Evolutionary conservation across 92 coral and sea anemone genomes (phyloP).

Genomic region (Pocillopora meandrina): DNA sequence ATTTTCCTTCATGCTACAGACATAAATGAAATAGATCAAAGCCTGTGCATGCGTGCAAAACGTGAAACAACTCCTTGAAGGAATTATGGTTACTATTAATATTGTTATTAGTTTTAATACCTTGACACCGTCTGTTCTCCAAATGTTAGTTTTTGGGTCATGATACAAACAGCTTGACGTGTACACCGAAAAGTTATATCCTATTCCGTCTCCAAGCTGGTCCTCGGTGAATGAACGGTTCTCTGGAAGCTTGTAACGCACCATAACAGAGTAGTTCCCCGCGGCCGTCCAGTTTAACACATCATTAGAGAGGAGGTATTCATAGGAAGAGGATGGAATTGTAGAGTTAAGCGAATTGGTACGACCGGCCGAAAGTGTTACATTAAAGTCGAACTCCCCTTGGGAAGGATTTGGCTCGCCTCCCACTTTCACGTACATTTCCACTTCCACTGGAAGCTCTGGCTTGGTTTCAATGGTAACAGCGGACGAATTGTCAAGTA

Average conservation of each 20-base stretch:
- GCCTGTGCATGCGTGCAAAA: too few relatives aligned
- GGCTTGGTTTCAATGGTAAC: conserved; percentile 49
- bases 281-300: conserved; percentile 69
- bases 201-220: neutral
- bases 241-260: conserved; percentile 28
- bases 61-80: too few relatives aligned
- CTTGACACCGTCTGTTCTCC: conserved; percentile 74
- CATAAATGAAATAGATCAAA: too few relatives aligned
- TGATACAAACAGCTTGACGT: conserved; percentile 61
- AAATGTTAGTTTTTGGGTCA: conserved; percentile 40
- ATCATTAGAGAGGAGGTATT: conserved; percentile 13
- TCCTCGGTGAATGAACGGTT: conserved; percentile 22
- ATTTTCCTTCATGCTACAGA: too few relatives aligned
- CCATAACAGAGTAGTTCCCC: conserved; percentile 50
- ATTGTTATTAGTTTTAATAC: conserved; percentile 25
- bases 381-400: conserved; percentile 46
- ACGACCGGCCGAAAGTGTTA: conserved; percentile 24
- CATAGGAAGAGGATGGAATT: neutral
- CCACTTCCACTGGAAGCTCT: conserved; percentile 21
- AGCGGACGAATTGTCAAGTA: conserved; percentile 53
- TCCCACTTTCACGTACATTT: conserved; percentile 61
- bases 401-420: conserved; percentile 40
- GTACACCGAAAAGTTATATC: conserved; percentile 37
- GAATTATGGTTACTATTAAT: too few relatives aligned
- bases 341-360: neutral